A percentile compares a stretch with the other conserved stretches of the same genome.
Conservation (phyloP, 2,888 invertebrate genomes). For the Eremobia ochroleuca region DNA sequence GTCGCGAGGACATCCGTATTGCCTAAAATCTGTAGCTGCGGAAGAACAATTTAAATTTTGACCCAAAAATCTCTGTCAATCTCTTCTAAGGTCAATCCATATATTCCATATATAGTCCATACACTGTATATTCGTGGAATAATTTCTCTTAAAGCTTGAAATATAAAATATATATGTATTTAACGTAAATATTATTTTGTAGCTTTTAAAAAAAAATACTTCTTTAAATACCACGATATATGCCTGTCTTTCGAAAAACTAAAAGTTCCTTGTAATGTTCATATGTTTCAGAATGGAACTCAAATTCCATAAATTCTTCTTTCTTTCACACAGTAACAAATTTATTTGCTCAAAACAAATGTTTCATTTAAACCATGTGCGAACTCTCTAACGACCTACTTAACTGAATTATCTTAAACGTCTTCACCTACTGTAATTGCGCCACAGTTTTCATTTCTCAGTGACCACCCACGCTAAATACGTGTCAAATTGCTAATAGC, state of each 20-base stretch:
- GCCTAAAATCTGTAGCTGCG: slow-evolving; percentile 25
- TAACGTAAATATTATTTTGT: neutral
- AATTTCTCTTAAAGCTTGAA: neutral
- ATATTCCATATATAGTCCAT: no score
- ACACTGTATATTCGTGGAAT: neutral
- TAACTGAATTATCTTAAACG: slow-evolving; percentile 77
- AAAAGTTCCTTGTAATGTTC: neutral
- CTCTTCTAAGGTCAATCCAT: slow-evolving; percentile 6
- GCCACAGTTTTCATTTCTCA: slow-evolving; percentile 81
- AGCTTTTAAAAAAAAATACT: neutral
- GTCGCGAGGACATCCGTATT: slow-evolving; percentile 51
- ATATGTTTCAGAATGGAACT: neutral
- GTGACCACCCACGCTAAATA: slow-evolving; percentile 86
- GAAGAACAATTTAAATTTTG: slow-evolving; percentile 44
- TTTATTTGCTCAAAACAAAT: slow-evolving; percentile 62
- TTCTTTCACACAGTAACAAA: slow-evolving; percentile 47
- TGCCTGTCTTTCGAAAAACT: neutral
- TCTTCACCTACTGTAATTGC: slow-evolving; percentile 80
- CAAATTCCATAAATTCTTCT: slow-evolving; percentile 15
- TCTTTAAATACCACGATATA: neutral
- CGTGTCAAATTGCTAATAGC: slow-evolving; percentile 88
- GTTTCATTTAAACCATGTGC: slow-evolving; percentile 69
- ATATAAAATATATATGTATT: neutral
- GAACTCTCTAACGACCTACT: slow-evolving; percentile 78
- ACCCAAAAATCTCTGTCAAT: slow-evolving; percentile 23